phyloP scores from a whole-genome alignment of 2,797 vertebrate species.

The Syngnathus rostellatus region DNA sequence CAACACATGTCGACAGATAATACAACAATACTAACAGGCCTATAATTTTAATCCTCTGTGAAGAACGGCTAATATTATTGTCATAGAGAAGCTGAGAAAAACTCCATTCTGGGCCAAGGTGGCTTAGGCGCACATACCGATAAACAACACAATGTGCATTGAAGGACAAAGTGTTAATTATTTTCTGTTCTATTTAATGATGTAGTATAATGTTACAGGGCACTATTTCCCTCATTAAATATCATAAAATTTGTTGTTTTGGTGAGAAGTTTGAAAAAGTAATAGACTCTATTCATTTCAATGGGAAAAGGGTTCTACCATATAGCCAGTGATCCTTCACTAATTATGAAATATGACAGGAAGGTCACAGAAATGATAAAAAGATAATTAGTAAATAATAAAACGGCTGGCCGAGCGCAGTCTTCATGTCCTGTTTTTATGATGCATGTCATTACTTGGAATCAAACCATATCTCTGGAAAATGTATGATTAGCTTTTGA shows the following conservation, averaged over 20 bases:
- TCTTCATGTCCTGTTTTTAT: slow-evolving; percentile 51
- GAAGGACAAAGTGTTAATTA: neutral
- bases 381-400: slow-evolving; percentile 37
- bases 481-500: slow-evolving; percentile 43
- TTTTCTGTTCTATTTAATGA: too few relatives aligned
- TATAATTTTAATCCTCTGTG: neutral
- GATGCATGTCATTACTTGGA: slow-evolving; percentile 53
- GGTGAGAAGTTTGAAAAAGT: too few relatives aligned
- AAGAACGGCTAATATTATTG: neutral
- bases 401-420: slow-evolving; percentile 18
- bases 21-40: neutral
- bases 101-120: neutral
- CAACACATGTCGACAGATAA: neutral
- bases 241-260: neutral
- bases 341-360: slow-evolving; percentile 13
- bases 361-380: slow-evolving; percentile 20
- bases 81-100: neutral
- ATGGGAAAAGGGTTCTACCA: neutral
- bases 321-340: neutral
- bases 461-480: slow-evolving; percentile 46
- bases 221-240: neutral
- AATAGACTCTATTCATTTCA: neutral
- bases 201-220: neutral
- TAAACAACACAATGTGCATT: neutral
- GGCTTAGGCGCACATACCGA: neutral